Evolutionary conservation across 37 sponge, comb jelly and placozoan genomes (phyloP).

Genomic region (Eunapius fragilis): DNA sequence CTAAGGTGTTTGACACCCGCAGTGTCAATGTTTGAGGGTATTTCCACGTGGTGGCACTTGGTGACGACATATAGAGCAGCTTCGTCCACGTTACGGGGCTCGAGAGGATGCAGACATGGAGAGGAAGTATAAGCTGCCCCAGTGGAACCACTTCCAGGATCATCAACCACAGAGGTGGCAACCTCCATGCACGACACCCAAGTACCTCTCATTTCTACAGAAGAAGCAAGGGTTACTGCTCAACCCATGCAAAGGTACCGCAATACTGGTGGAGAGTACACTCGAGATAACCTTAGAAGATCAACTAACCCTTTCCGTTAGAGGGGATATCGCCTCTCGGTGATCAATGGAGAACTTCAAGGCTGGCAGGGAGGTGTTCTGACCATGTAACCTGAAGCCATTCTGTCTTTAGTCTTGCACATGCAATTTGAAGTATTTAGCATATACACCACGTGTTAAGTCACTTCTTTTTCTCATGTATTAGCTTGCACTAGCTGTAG

Average conservation of each 20-base stretch:
- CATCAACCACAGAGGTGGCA: background rate
- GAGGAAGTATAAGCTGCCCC: background rate
- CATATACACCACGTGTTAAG: background rate
- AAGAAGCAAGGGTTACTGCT: background rate
- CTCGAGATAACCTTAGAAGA: background rate
- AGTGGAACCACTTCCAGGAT: background rate
- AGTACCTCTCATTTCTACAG: background rate
- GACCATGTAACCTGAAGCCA: background rate
- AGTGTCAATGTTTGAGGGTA: too few species aligned
- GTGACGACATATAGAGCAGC: background rate
- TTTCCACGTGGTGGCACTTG: background rate
- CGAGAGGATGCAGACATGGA: background rate
- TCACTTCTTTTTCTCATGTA: background rate
- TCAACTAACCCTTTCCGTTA: background rate
- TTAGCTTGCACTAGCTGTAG: background rate
- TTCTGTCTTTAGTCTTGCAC: background rate
- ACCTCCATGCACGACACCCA: background rate
- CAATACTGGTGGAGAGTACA: background rate
- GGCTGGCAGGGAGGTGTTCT: background rate
- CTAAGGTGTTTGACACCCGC: too few species aligned
- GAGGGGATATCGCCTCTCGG: background rate
- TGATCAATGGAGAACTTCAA: background rate
- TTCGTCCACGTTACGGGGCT: background rate
- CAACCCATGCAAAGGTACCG: background rate
- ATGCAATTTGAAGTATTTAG: background rate